These are phyloP conservation scores for Vanessa atalanta DNA, from an alignment of 1,140 invertebrate species.

Conservation along the genomic window DNA sequence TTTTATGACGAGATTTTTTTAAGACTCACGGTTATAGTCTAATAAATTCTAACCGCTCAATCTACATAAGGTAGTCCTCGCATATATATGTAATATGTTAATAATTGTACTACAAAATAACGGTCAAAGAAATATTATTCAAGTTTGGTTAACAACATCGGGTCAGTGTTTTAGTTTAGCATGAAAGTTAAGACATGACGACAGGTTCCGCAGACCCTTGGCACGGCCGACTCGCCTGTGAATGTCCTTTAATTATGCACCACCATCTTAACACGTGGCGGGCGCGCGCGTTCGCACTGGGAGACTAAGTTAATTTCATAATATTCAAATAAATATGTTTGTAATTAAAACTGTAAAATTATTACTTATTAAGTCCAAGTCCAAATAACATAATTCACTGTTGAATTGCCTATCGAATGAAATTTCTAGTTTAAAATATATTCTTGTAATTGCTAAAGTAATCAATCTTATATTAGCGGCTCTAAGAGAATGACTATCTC, in stretches of 20 bases:
- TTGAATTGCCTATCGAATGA: too few relatives aligned
- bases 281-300: slow-evolving; percentile 37
- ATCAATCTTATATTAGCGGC: too few relatives aligned
- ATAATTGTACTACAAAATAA: not conserved
- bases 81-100: not conserved
- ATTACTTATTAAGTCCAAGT: too few relatives aligned
- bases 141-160: slow-evolving; percentile 1
- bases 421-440: too few relatives aligned
- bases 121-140: not conserved
- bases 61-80: too few relatives aligned
- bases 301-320: slow-evolving; percentile 17
- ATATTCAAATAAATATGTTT: not conserved
- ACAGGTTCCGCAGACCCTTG: slow-evolving; percentile 53
- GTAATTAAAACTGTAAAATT: not conserved
- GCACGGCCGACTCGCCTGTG: slow-evolving; percentile 16
- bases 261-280: slow-evolving; percentile 65
- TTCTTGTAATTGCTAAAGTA: too few relatives aligned
- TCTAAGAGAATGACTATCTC: too few relatives aligned
- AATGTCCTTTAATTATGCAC: slow-evolving; percentile 63
- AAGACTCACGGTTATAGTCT: not conserved
- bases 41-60: too few relatives aligned
- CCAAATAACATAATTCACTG: too few relatives aligned
- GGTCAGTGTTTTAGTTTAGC: slow-evolving; percentile 34
- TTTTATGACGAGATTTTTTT: too few relatives aligned
- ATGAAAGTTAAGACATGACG: slow-evolving; percentile 50